Evolutionary conservation across 37 sponge, comb jelly and placozoan genomes (phyloP).

Genomic region (Cliona cf. orientalis): DNA sequence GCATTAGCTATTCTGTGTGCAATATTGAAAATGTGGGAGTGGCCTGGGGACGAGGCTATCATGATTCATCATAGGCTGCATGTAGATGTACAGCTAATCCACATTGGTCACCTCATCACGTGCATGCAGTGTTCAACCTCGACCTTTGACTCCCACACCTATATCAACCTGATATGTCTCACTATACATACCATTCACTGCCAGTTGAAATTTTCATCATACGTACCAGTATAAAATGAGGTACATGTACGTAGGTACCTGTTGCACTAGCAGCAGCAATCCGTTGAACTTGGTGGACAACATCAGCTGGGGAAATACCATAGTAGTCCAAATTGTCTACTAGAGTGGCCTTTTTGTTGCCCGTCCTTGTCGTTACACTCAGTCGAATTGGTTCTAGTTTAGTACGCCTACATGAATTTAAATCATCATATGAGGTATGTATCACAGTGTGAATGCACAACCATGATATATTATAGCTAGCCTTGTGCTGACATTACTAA

Average conservation of each 20-base stretch:
- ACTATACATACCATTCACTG: no score
- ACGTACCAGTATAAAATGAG: not conserved
- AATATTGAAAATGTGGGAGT: no score
- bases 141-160: not conserved
- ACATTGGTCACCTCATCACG: no score
- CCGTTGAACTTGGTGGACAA: slow-evolving; percentile 56
- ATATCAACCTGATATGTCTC: no score
- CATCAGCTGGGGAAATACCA: slow-evolving; percentile 34
- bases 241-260: slow-evolving; percentile 19
- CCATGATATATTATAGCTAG: no score
- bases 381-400: slow-evolving; percentile 38
- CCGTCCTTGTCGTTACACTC: slow-evolving; percentile 39
- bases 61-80: no score
- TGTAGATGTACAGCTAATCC: no score
- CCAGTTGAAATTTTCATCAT: not conserved
- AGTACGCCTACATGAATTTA: slow-evolving; percentile 28
- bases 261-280: slow-evolving; percentile 67
- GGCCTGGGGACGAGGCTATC: no score
- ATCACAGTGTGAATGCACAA: no score
- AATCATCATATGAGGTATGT: not conserved
- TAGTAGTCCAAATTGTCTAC: slow-evolving; percentile 68
- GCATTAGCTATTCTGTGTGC: no score
- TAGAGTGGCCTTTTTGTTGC: slow-evolving; percentile 73
- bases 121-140: not conserved
- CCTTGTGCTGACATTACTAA: no score